A percentile compares a stretch with the other conserved stretches of the same genome.
Evolutionary conservation across 2,113 vertebrate species (phyloP).

Genomic region (Rhizomys pruinosus): DNA sequence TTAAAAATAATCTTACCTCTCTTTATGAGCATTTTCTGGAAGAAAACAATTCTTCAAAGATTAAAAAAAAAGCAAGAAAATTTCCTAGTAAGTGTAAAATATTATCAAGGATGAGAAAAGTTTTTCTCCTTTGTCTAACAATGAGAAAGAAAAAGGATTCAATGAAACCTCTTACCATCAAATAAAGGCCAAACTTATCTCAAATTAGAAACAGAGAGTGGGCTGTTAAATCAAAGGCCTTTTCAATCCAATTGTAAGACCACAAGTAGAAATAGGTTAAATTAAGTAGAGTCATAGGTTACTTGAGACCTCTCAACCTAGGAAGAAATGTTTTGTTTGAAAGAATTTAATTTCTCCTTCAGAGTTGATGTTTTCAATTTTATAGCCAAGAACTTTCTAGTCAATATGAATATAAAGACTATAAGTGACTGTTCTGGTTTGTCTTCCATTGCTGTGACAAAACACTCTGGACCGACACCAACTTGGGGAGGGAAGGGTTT

Average conservation of each 20-base stretch:
- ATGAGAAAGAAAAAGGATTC: background rate
- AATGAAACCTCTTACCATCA: constrained; percentile 35
- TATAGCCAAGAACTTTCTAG: constrained; percentile 38
- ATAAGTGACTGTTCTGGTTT: too few species aligned
- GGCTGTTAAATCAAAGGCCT: constrained; percentile 56
- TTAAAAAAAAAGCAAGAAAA: too few species aligned
- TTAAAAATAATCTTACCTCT: constrained; percentile 28
- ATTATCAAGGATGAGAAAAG: constrained; percentile 14
- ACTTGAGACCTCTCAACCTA: background rate
- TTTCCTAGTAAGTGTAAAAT: constrained; percentile 24
- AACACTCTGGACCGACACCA: too few species aligned
- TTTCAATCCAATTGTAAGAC: constrained; percentile 36
- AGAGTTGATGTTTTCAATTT: constrained; percentile 54
- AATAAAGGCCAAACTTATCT: constrained; percentile 55
- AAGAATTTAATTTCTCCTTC: constrained; percentile 51
- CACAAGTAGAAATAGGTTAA: background rate
- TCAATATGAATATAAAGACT: constrained; percentile 38
- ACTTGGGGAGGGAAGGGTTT: too few species aligned
- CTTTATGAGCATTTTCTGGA: background rate
- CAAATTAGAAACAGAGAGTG: constrained; percentile 43
- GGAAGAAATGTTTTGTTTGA: constrained; percentile 40
- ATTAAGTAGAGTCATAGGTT: constrained; percentile 43
- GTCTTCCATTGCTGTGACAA: too few species aligned
- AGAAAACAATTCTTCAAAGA: constrained; percentile 4
- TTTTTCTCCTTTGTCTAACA: constrained; percentile 32